Evolutionary conservation across 2,797 vertebrate genomes (phyloP), one percentile per base, ranked within the genome.

Genomic region (Gadopsis bispinosus): DNA sequence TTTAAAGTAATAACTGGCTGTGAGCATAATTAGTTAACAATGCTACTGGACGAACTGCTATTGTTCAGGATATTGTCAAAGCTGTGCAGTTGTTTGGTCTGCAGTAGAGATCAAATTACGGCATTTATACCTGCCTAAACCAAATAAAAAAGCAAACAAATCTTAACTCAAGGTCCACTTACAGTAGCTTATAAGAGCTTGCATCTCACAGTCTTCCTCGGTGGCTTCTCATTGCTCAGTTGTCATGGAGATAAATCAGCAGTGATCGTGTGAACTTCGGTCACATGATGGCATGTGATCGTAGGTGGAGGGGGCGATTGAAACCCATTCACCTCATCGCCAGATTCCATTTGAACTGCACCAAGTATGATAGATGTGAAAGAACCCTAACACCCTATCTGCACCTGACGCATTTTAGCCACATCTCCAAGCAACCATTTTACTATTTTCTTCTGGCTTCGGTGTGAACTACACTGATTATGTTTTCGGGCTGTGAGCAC

Each of bases 381-480:
- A 60, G 11, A 16, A 31, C 51, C 43, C 3, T 4, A 58, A 13
- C 37, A 31, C 33, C 12, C 43, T 12, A 0, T 43, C 33, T 16
- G 7, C 4, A 10, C 29, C 0, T 5, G 16, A n/a, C 11, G 5
- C 2, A 12, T 14, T 39, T 20, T 47, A 22, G 37, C 50, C 0
- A 0, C 41, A 16, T n/a, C 60, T 17, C 5, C 11, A 64, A 69
- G 43, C 54, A 69, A 29, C 37, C 31, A 45, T 77, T 79, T 75
- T 12, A 29, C 9, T 19, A 9, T 33, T 56, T 75, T 41, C n/a
- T 39, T 26, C 22, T 6, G 37, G 66, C n/a, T 47, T 60, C 29
- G 5, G 3, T 60, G 50, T 76, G 35, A 45, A 7, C 14, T 56
- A 13, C 33, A 54, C 35, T 61, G 59, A 37, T 17, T 43, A 22